Evolutionary conservation across 2,888 invertebrate genomes (phyloP), one percentile per base, ranked within the genome.

Genomic region (Xanthostigma xanthostigma): DNA sequence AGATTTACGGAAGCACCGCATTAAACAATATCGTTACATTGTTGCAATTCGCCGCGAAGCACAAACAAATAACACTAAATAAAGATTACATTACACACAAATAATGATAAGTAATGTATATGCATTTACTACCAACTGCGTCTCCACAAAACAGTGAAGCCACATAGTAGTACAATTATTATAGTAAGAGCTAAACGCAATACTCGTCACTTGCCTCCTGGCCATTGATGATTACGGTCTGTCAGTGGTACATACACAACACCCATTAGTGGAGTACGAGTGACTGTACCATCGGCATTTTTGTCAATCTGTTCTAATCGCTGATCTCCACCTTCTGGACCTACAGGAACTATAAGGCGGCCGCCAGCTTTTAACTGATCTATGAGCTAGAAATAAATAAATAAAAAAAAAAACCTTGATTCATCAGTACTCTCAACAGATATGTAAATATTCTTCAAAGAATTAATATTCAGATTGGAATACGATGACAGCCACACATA

Each of bases 181-280:
- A 27, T 27, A 27, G 27, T 27, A 27, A 27, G 27, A 27, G 27
- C 27, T 27, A 27, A 27, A 27, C 27, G 27, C 27, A 55, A 46
- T 54, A 58, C 49, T 51, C 63, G 69, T 62, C 59, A 64, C 61
- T 65, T 62, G 59, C 63, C 62, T 55, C 63, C 62, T 44, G 78
- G 76, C 76, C 78, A 80, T 61, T 87, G 86, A 50, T 74, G 72
- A 14, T 79, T 75, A 63, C 81, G 80, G 65, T 93, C 93, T 0
- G 97, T 97, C 42, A 98, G 73, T 0, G 97, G 97, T 36, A 98
- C 97, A 64, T 93, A 98, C 57, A 94, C 86, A 10, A 98, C 98
- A 40, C 91, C 90, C 89, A 96, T 94, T 9, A 98, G 71, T 40
- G 79, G 77, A 56, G 81, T 84, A 51, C 81, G 74, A 17, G 73